These are phyloP conservation scores for Otolemur garnettii DNA, from an alignment of 2,113 vertebrate species.

Conservation along the genomic window DNA sequence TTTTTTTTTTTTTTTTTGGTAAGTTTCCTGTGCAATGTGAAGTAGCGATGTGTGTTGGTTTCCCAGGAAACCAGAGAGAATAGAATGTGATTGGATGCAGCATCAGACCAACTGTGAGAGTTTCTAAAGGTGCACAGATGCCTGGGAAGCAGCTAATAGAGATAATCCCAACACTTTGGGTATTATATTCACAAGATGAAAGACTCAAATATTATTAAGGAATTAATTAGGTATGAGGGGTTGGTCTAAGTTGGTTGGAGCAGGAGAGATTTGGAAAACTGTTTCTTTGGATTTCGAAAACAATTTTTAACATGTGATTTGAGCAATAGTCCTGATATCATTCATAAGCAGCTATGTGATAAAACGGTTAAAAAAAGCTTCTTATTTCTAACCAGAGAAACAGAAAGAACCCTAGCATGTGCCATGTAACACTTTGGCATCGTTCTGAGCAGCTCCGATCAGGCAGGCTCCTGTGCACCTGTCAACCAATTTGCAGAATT, in stretches of 20 bases:
- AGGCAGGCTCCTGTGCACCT: neutral
- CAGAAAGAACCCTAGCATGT: neutral
- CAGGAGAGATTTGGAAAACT: conserved; percentile 70
- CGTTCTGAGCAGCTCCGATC: neutral
- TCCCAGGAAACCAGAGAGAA: conserved; percentile 86
- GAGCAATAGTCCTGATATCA: neutral
- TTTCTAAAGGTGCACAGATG: conserved; percentile 67
- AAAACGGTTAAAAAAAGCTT: neutral
- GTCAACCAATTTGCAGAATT: neutral
- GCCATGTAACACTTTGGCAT: neutral
- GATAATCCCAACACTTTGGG: conserved; percentile 57
- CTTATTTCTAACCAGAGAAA: neutral
- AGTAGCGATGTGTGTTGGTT: conserved; percentile 76
- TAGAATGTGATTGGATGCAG: conserved; percentile 72
- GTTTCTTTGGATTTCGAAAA: conserved; percentile 46
- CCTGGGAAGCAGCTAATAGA: conserved; percentile 62
- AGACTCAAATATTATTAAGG: conserved; percentile 56
- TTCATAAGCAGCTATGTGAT: conserved; percentile 30
- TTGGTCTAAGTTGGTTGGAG: conserved; percentile 34
- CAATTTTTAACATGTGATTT: neutral
- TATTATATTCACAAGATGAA: conserved; percentile 38
- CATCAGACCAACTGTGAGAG: conserved; percentile 76
- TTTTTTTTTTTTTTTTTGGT: conserved; percentile 62
- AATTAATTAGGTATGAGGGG: conserved; percentile 47
- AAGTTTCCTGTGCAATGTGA: conserved; percentile 65